A percentile compares a stretch with the other conserved stretches of the same genome.
Conservation (phyloP, 1,140 invertebrate species). For the Halictus rubicundus region DNA sequence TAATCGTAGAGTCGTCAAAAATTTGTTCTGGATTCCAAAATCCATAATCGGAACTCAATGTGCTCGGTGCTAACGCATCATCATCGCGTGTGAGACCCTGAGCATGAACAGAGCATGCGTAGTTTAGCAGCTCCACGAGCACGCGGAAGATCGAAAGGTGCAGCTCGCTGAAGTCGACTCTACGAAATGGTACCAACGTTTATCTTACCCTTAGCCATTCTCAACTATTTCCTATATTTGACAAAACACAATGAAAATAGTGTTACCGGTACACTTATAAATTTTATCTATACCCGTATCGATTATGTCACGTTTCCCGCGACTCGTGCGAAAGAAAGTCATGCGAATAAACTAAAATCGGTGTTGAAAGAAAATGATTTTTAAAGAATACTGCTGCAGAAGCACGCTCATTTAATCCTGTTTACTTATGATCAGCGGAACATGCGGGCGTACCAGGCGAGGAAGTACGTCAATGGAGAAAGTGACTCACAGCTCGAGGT, state of each 20-base stretch:
- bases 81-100: constrained; percentile 14
- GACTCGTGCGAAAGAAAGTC: neutral
- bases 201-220: neutral
- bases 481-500: constrained; percentile 35
- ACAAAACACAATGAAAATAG: neutral
- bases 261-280: neutral
- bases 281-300: neutral
- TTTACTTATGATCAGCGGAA: neutral
- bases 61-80: constrained; percentile 22
- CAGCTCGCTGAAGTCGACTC: constrained; percentile 3
- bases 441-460: neutral
- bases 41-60: constrained; percentile 32
- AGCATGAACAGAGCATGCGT: constrained; percentile 32
- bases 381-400: neutral
- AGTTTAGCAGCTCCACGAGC: neutral
- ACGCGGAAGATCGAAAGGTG: constrained; percentile 36
- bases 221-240: neutral
- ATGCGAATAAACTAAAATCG: no score
- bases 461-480: constrained; percentile 3
- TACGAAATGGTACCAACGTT: constrained; percentile 16
- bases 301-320: neutral
- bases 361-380: neutral
- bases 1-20: neutral
- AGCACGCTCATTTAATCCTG: neutral
- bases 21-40: neutral